Conservation (phyloP, 2,113 vertebrate genomes). For the Barnardius zonarius region DNA sequence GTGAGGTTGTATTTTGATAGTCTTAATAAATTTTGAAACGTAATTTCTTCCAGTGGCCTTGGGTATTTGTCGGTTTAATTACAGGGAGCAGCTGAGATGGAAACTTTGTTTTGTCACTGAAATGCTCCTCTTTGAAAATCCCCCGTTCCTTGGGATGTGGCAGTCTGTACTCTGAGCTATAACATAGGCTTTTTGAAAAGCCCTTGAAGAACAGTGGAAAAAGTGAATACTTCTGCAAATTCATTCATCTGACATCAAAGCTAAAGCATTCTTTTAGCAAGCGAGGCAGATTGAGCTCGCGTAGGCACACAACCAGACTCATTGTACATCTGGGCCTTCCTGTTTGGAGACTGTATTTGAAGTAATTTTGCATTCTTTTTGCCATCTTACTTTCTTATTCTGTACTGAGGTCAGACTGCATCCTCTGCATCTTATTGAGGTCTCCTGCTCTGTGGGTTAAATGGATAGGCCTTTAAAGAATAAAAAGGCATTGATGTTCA, state of each 20-base stretch:
- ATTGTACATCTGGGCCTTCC: conserved; percentile 13
- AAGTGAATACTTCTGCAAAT: conserved; percentile 48
- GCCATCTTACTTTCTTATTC: background rate
- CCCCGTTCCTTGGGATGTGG: background rate
- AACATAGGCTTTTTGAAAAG: background rate
- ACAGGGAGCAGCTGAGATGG: conserved; percentile 9
- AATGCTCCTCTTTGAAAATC: conserved; percentile 11
- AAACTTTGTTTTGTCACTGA: conserved; percentile 37
- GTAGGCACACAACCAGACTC: conserved; percentile 17
- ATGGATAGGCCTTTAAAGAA: conserved; percentile 20
- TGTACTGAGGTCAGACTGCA: background rate
- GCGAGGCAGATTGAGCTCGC: background rate
- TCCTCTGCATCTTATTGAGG: conserved; percentile 1
- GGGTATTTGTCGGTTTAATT: conserved; percentile 57
- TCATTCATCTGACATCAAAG: conserved; percentile 55
- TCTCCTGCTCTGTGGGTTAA: conserved; percentile 18
- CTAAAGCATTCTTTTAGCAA: conserved; percentile 42
- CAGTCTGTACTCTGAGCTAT: background rate
- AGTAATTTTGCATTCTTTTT: conserved; percentile 17
- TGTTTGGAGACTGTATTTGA: conserved; percentile 29
- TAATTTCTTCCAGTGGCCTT: conserved; percentile 39
- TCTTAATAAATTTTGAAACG: conserved; percentile 50
- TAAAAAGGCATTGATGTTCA: conserved; percentile 31
- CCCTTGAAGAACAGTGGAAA: conserved; percentile 31
- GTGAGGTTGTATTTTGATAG: conserved; percentile 6